A percentile compares a stretch with the other conserved stretches of the same genome.
Conservation (phyloP, 1,140 invertebrate genomes). For the Artemia franciscana region DNA sequence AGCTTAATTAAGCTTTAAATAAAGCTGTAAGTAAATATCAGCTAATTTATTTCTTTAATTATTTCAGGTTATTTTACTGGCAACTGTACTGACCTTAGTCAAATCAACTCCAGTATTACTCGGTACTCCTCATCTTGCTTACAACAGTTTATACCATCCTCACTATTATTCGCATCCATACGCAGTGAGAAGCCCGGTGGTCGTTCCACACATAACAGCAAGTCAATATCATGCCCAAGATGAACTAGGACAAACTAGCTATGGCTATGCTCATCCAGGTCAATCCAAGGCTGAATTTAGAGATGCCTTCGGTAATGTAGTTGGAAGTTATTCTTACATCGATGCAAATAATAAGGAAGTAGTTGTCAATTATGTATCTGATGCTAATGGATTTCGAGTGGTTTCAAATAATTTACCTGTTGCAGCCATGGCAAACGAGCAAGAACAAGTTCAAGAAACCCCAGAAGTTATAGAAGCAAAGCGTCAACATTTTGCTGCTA, state of each 20-base stretch:
- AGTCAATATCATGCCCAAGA: conserved; percentile 28
- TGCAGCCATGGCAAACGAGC: conserved; percentile 5
- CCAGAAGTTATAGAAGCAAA: conserved; percentile 13
- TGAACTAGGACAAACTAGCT: conserved; percentile 27
- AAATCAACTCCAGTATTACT: no score
- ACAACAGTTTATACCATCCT: no score
- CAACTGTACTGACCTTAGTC: no score
- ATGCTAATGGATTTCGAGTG: conserved; percentile 27
- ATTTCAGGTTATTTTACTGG: no score
- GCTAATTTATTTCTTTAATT: no score
- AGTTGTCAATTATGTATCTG: conserved; percentile 25
- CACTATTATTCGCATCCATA: no score
- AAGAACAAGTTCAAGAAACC: conserved; percentile 15
- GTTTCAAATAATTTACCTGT: conserved; percentile 23
- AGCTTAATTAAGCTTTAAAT: no score
- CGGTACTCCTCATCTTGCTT: no score
- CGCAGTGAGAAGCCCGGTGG: no score
- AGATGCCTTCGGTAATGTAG: conserved; percentile 27
- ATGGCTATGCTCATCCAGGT: conserved; percentile 28
- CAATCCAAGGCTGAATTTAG: conserved; percentile 24
- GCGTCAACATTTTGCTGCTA: conserved; percentile 5
- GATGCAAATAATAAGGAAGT: conserved; percentile 28
- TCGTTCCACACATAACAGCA: no score
- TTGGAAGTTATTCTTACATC: conserved; percentile 29
- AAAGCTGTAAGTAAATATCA: no score